These are phyloP conservation scores for Eulimnadia texana DNA, from an alignment of 1,140 invertebrate genomes.

Conservation along the genomic window DNA sequence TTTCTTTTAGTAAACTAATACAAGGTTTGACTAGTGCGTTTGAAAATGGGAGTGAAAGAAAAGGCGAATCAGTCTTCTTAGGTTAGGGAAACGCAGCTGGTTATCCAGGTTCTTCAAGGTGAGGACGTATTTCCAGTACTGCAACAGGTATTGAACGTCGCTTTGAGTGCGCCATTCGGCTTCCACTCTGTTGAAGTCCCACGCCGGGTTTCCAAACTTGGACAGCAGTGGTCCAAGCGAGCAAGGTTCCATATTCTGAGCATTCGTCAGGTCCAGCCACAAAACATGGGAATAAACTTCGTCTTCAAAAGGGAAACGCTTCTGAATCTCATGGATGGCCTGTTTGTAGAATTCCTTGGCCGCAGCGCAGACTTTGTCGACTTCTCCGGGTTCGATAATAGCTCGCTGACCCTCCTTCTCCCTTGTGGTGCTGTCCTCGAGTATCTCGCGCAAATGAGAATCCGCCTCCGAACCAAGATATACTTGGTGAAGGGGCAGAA, in stretches of 20 bases:
- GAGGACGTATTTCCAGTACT: background rate
- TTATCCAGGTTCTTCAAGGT: background rate
- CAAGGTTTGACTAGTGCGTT: background rate
- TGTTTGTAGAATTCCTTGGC: conserved; percentile 4
- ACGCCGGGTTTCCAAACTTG: background rate
- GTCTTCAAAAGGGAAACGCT: background rate
- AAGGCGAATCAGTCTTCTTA: background rate
- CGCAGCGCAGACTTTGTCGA: background rate
- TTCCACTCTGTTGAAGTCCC: background rate
- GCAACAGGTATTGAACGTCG: background rate
- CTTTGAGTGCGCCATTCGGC: background rate
- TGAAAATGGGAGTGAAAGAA: background rate
- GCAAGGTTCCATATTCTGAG: background rate
- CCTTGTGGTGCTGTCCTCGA: background rate
- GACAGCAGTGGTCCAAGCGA: background rate
- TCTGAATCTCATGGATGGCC: background rate
- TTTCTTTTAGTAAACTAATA: background rate
- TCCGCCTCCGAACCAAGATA: conserved; percentile 2
- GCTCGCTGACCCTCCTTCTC: background rate
- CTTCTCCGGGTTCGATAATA: background rate
- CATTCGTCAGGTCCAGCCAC: background rate
- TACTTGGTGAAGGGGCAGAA: background rate
- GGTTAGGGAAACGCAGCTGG: background rate
- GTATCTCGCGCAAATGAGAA: background rate
- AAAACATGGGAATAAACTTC: background rate